Percentiles rank a stretch among this genome's conserved stretches.
These are phyloP conservation scores for Diploscapter pachys DNA, from an alignment of 1,140 invertebrate species.

Conservation along the genomic window DNA sequence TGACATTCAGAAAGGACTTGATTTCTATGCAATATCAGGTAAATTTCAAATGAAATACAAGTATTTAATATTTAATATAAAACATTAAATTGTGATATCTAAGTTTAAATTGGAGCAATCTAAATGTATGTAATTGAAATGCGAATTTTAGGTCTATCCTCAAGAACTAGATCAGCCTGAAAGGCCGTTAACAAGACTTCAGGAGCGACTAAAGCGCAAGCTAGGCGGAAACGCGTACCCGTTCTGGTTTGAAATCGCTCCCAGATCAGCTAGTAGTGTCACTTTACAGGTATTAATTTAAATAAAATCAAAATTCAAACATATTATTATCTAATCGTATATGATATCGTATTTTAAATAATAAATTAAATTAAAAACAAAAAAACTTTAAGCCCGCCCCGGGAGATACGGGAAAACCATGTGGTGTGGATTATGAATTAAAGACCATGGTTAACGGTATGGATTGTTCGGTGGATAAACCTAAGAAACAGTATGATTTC, in stretches of 20 bases:
- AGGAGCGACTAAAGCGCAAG: conserved; percentile 93
- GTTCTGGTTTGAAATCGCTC: conserved; percentile 69
- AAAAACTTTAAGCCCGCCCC: conserved; percentile 80
- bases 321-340: no score
- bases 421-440: conserved; percentile 96
- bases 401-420: conserved; percentile 85
- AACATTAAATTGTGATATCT: no score
- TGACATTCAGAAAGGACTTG: conserved; percentile 95
- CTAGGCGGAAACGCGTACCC: conserved; percentile 93
- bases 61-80: no score
- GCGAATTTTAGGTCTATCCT: conserved; percentile 76
- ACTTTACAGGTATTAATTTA: conserved; percentile 49
- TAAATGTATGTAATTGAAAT: no score
- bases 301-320: no score
- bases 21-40: conserved; percentile 68
- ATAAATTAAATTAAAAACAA: background rate
- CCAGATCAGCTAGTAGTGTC: conserved; percentile 58
- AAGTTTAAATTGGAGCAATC: no score
- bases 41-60: background rate
- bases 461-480: conserved; percentile 14
- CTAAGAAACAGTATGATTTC: no score
- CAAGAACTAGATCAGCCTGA: conserved; percentile 64
- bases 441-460: conserved; percentile 80
- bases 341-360: background rate
- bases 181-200: conserved; percentile 79